Conservation (phyloP, 2,113 vertebrate species). For the Prietella phreatophila region DNA sequence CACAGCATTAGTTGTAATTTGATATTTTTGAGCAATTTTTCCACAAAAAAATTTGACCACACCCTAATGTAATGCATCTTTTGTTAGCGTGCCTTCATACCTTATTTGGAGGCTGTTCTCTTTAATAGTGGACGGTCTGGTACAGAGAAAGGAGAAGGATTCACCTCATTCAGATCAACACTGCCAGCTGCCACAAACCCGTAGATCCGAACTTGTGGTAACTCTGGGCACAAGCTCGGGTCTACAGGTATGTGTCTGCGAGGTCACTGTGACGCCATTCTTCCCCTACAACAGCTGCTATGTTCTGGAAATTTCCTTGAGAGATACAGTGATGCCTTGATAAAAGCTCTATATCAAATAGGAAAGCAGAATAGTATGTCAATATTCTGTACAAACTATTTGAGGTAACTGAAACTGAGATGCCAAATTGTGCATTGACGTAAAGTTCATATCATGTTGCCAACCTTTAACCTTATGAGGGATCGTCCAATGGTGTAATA, state of each 20-base stretch:
- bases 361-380: not conserved
- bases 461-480: not conserved
- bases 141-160: conserved; percentile 25
- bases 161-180: conserved; percentile 53
- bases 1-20: not conserved
- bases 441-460: too few species aligned
- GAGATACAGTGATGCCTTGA: not conserved
- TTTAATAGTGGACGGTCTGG: not conserved
- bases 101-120: not conserved
- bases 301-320: conserved; percentile 10
- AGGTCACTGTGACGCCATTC: conserved; percentile 66
- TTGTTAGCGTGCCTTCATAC: not conserved
- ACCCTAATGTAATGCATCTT: conserved; percentile 7
- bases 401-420: not conserved
- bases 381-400: not conserved
- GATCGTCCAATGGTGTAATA: not conserved
- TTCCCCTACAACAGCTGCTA: not conserved
- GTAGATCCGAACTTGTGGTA: conserved; percentile 99
- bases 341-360: not conserved
- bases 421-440: not conserved
- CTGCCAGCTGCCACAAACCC: conserved; percentile 95
- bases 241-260: conserved; percentile 97
- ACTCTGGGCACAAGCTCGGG: conserved; percentile 92
- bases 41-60: not conserved
- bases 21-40: not conserved